Evolutionary conservation across 2,797 vertebrate species (phyloP).

Genomic region (Takifugu rubripes): DNA sequence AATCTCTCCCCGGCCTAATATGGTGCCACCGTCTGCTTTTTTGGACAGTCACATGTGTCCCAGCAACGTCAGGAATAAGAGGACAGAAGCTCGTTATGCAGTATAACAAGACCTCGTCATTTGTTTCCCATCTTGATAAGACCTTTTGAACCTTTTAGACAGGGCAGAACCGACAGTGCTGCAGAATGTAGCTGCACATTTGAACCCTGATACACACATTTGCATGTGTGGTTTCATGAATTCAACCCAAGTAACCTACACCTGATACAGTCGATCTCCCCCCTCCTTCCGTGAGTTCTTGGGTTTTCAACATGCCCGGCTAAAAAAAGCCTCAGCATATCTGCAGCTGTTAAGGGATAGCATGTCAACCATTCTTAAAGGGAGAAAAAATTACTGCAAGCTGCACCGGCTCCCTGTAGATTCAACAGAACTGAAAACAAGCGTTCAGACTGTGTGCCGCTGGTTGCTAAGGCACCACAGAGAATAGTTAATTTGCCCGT

Average conservation of each 20-base stretch:
- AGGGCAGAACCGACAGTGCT: too few species aligned
- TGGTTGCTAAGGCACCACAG: slow-evolving; percentile 22
- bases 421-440: slow-evolving; percentile 24
- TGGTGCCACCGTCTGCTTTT: slow-evolving; percentile 41
- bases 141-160: background rate
- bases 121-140: background rate
- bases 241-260: slow-evolving; percentile 7
- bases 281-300: slow-evolving; percentile 23
- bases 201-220: background rate
- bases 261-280: slow-evolving; percentile 1
- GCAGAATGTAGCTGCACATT: background rate
- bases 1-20: slow-evolving; percentile 62
- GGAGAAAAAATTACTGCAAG: slow-evolving; percentile 13
- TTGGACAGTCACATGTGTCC: slow-evolving; percentile 20
- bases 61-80: background rate
- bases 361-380: slow-evolving; percentile 40
- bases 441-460: slow-evolving; percentile 13
- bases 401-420: slow-evolving; percentile 5
- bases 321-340: slow-evolving; percentile 66
- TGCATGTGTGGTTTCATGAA: slow-evolving; percentile 9
- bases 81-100: background rate
- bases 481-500: slow-evolving; percentile 10
- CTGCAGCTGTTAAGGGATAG: slow-evolving; percentile 71
- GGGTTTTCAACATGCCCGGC: slow-evolving; percentile 53
- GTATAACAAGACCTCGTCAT: too few species aligned